Base-by-base conservation (phyloP, 2,888 invertebrate genomes). In the Thereva nobilitata region DNA sequence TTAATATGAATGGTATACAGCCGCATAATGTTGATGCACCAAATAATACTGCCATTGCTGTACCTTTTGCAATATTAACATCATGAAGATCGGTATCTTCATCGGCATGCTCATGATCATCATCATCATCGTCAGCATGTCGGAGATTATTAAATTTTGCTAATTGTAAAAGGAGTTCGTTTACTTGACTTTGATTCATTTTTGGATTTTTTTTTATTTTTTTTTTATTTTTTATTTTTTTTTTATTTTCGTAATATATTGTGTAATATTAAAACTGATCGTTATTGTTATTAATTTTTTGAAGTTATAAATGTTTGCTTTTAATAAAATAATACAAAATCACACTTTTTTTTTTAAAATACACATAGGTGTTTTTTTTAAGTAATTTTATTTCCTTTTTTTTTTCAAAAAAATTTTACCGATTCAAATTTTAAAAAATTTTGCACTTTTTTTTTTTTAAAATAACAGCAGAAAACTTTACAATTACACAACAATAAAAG, bases 41-140 rank as follows among this genome's bases (percentile, higher is more conserved):
- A 75, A 93, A 90, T 10, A 95, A 84, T 37, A 90, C 88, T 49
- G 85, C 82, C 89, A 95, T 91, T 1, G 94, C 87, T 4, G 91
- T 86, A 23, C 86, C 84, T 80, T 95, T 95, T 10, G 93, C 92
- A 41, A 86, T 73, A 23, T 90, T 76, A 6, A 88, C 83, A 4
- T 81, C 82, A 0, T 84, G 80, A 0, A 78, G 78, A 4, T 83
- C 81, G 23, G 78, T 77, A 49, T 75, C 70, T 1, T 72, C 72
- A 2, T 73, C 68, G 35, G 71, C 72, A 35, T 75, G 70, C 40
- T 72, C 68, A 34, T 72, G 65, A 38, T 64, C 53, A 23, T 34
- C 10, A 47, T 75, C 70, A 1, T 72, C 72, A 3, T 73, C 67
- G 37, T 72, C 71, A 37, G 9, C 35, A 66, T 64, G 10, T 12